Conservation (phyloP, 2,888 invertebrate species). For the Drosophila rubida region DNA sequence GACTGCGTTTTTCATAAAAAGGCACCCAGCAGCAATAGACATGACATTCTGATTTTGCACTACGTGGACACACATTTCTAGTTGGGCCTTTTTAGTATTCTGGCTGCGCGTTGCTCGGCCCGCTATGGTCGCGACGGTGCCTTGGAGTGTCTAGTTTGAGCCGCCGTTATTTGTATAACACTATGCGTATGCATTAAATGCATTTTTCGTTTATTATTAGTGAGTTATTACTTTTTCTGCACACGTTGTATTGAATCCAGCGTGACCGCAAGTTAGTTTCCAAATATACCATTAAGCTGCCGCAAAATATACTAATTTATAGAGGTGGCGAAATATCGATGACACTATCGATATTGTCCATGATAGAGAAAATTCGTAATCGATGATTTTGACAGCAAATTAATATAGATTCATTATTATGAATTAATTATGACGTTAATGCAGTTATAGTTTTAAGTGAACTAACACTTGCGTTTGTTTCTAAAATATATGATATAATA, state of each 20-base stretch:
- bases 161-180: conserved; percentile 29
- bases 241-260: conserved; percentile 64
- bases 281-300: background rate
- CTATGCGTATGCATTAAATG: conserved; percentile 39
- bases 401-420: no score
- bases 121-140: conserved; percentile 11
- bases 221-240: conserved; percentile 70
- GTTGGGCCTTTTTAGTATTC: conserved; percentile 29
- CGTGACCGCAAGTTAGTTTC: conserved; percentile 13
- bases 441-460: no score
- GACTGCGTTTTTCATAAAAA: conserved; percentile 40
- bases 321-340: background rate
- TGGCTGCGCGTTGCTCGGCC: conserved; percentile 13
- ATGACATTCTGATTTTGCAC: conserved; percentile 67
- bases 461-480: no score
- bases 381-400: no score
- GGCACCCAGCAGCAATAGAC: conserved; percentile 59
- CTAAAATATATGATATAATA: no score
- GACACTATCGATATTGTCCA: background rate
- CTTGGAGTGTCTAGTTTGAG: conserved; percentile 5
- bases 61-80: conserved; percentile 70
- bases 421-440: no score
- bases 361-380: no score
- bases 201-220: conserved; percentile 52
- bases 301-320: background rate